Evolutionary conservation across 2,888 invertebrate genomes (phyloP).

Genomic region (Carcina quercana): DNA sequence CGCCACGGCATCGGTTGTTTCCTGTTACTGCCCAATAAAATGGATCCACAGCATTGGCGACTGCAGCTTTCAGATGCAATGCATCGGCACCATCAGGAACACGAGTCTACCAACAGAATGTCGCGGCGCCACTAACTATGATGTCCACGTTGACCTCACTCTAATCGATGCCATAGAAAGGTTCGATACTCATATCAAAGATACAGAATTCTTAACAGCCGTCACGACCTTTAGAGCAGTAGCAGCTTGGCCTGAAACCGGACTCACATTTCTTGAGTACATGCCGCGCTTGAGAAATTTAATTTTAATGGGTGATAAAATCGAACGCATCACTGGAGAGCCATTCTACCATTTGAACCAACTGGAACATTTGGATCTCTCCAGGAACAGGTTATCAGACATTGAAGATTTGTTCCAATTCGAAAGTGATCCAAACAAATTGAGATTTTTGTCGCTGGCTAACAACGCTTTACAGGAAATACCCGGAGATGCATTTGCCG

Average conservation of each 20-base stretch:
- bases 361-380: slow-evolving; percentile 43
- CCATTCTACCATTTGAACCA: slow-evolving; percentile 40
- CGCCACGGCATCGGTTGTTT: slow-evolving; percentile 20
- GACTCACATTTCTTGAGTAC: slow-evolving; percentile 37
- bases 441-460: slow-evolving; percentile 37
- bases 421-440: slow-evolving; percentile 34
- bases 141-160: slow-evolving; percentile 37
- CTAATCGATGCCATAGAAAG: slow-evolving; percentile 33
- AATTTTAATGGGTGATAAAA: slow-evolving; percentile 28
- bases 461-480: slow-evolving; percentile 39
- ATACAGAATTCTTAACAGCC: slow-evolving; percentile 27
- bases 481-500: slow-evolving; percentile 34
- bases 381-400: slow-evolving; percentile 36
- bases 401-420: slow-evolving; percentile 44
- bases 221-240: slow-evolving; percentile 39
- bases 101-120: slow-evolving; percentile 36
- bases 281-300: slow-evolving; percentile 38
- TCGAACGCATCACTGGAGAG: slow-evolving; percentile 17
- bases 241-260: slow-evolving; percentile 36
- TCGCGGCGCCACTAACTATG: slow-evolving; percentile 41
- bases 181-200: slow-evolving; percentile 28
- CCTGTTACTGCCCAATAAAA: slow-evolving; percentile 34
- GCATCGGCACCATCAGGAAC: slow-evolving; percentile 31
- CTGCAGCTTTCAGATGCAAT: slow-evolving; percentile 39
- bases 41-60: slow-evolving; percentile 24